Evolutionary conservation across 2,888 invertebrate genomes (phyloP).

Genomic region (Parascotia fuliginaria): DNA sequence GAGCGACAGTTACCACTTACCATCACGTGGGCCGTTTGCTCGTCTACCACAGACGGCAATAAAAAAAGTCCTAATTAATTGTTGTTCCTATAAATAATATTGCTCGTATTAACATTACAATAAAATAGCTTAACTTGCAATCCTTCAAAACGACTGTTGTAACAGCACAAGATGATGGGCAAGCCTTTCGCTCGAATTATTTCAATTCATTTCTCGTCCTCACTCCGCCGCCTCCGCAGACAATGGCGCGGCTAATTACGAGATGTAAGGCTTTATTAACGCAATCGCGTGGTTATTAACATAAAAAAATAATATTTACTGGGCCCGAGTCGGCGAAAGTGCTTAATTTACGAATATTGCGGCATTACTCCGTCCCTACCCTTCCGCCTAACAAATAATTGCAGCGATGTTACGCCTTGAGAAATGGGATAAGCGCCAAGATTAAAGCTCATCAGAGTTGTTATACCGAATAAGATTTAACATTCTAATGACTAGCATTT

Average conservation of each 20-base stretch:
- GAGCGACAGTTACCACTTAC: no score
- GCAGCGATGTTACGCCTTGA: conserved; percentile 76
- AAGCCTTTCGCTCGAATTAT: conserved; percentile 60
- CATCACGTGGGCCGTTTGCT: no score
- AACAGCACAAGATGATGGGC: conserved; percentile 38
- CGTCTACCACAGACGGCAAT: no score
- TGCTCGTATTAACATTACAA: neutral
- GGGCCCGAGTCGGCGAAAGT: conserved; percentile 65
- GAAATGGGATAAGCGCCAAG: conserved; percentile 76
- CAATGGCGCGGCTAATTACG: conserved; percentile 79
- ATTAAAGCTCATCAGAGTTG: conserved; percentile 78
- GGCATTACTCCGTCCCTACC: conserved; percentile 78
- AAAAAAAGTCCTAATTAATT: no score
- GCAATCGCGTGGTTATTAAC: conserved; percentile 83
- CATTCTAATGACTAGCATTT: conserved; percentile 69
- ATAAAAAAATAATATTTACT: conserved; percentile 86
- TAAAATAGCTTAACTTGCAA: conserved; percentile 23
- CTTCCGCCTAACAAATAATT: conserved; percentile 82
- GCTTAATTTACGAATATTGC: conserved; percentile 84
- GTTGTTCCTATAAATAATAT: neutral
- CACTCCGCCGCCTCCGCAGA: conserved; percentile 70
- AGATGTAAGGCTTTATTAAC: conserved; percentile 85
- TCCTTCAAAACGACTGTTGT: conserved; percentile 15
- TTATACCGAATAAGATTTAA: conserved; percentile 70
- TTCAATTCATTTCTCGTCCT: conserved; percentile 65